These are phyloP conservation scores for Propithecus coquereli DNA, from an alignment of 2,113 vertebrate species.

Conservation along the genomic window DNA sequence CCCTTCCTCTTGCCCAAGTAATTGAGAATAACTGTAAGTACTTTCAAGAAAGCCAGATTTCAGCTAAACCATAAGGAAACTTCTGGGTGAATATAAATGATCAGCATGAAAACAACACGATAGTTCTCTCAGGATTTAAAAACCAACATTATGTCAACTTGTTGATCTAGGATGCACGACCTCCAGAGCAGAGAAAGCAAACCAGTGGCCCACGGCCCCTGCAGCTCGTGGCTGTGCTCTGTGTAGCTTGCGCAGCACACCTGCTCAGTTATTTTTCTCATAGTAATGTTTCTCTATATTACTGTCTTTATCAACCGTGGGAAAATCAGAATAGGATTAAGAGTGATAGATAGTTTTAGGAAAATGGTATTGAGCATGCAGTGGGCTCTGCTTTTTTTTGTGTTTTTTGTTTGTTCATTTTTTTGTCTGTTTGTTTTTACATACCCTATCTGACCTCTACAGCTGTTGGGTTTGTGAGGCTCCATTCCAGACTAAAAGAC, in stretches of 20 bases:
- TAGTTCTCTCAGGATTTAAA: background rate
- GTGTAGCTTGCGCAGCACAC: accelerated
- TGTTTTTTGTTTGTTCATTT: background rate
- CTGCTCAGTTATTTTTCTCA: background rate
- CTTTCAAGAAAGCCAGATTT: background rate
- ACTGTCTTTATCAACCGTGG: background rate
- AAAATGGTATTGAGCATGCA: background rate
- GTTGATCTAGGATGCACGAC: background rate
- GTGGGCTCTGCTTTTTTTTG: background rate
- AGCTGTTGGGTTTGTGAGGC: background rate
- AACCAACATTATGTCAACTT: background rate
- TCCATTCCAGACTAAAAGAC: background rate
- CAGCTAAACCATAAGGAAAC: background rate
- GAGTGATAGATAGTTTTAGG: background rate
- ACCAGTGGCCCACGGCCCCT: accelerated
- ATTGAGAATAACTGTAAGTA: background rate
- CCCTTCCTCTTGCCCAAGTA: background rate
- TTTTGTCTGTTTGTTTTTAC: background rate
- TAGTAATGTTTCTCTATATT: background rate
- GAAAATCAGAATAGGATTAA: background rate
- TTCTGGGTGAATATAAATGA: background rate
- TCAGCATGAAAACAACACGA: background rate
- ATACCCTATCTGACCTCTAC: background rate
- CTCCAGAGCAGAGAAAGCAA: background rate
- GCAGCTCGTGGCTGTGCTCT: background rate